These are phyloP conservation scores for Onychomys leucogaster DNA, from an alignment of 2,797 vertebrate genomes.

Conservation along the genomic window DNA sequence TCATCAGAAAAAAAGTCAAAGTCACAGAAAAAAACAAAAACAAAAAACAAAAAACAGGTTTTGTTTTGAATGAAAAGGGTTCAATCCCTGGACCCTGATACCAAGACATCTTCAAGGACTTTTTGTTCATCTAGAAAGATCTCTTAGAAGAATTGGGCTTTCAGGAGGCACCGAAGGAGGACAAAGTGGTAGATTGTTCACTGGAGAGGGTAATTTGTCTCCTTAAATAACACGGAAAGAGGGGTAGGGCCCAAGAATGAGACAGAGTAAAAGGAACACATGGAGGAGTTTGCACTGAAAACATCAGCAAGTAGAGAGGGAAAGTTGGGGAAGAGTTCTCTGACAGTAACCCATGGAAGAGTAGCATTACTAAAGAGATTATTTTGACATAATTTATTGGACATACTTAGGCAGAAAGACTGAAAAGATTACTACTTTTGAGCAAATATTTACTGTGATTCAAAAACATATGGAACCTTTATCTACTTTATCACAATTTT, in stretches of 20 bases:
- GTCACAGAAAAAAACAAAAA: slow-evolving; percentile 70
- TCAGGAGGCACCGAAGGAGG: slow-evolving; percentile 64
- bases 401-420: background rate
- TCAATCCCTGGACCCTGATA: slow-evolving; percentile 50
- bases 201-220: slow-evolving; percentile 67
- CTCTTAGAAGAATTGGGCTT: slow-evolving; percentile 75
- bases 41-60: slow-evolving; percentile 31
- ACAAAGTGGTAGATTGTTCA: slow-evolving; percentile 77
- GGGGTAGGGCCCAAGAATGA: slow-evolving; percentile 19
- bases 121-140: slow-evolving; percentile 75
- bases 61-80: slow-evolving; percentile 62
- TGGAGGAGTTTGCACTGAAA: slow-evolving; percentile 44
- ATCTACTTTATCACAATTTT: slow-evolving; percentile 51
- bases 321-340: slow-evolving; percentile 46
- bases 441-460: slow-evolving; percentile 53
- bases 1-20: slow-evolving; percentile 65
- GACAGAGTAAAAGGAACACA: slow-evolving; percentile 2
- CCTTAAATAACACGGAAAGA: slow-evolving; percentile 65
- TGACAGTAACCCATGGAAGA: slow-evolving; percentile 26
- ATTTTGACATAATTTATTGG: slow-evolving; percentile 62
- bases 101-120: slow-evolving; percentile 72
- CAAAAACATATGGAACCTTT: background rate
- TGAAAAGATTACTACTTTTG: slow-evolving; percentile 47
- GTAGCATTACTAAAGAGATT: slow-evolving; percentile 14
- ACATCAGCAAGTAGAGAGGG: slow-evolving; percentile 43